These are phyloP conservation scores for Parelbella ahira DNA, from an alignment of 2,888 invertebrate species.

Conservation along the genomic window DNA sequence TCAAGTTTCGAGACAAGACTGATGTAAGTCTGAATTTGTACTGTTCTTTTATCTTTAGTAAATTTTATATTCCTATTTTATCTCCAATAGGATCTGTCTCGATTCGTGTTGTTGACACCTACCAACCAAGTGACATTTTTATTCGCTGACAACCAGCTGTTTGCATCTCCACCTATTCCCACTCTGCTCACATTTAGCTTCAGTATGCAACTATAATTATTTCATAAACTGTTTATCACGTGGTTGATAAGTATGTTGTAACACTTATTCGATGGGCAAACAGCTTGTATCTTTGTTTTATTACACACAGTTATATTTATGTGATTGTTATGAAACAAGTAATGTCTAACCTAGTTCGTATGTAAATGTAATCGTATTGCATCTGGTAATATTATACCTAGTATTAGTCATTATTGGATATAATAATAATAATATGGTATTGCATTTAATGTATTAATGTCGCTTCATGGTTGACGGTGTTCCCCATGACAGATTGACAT, in stretches of 20 bases:
- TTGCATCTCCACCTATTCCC: too few species aligned
- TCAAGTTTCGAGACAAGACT: constrained; percentile 51
- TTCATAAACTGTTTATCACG: constrained; percentile 24
- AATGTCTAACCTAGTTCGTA: constrained; percentile 56
- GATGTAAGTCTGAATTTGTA: constrained; percentile 57
- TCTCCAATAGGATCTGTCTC: constrained; percentile 21
- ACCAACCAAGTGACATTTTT: constrained; percentile 5
- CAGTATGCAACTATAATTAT: too few species aligned
- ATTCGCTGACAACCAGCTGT: constrained; percentile 14
- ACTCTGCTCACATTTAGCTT: too few species aligned
- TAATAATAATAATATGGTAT: constrained; percentile 43
- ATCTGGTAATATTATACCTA: constrained; percentile 50
- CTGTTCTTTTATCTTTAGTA: constrained; percentile 28
- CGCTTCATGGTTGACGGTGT: too few species aligned
- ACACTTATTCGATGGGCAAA: constrained; percentile 30
- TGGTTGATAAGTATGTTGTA: constrained; percentile 28
- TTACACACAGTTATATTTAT: constrained; percentile 52
- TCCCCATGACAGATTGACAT: constrained; percentile 18
- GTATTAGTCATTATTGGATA: constrained; percentile 48
- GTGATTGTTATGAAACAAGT: constrained; percentile 58
- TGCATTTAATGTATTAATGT: constrained; percentile 69
- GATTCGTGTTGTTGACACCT: constrained; percentile 11
- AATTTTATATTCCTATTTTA: constrained; percentile 23
- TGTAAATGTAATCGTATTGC: constrained; percentile 55
- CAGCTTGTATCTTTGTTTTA: constrained; percentile 36